Evolutionary conservation across 2,797 vertebrate genomes (phyloP).

Genomic region (Anomalospiza imberbis): DNA sequence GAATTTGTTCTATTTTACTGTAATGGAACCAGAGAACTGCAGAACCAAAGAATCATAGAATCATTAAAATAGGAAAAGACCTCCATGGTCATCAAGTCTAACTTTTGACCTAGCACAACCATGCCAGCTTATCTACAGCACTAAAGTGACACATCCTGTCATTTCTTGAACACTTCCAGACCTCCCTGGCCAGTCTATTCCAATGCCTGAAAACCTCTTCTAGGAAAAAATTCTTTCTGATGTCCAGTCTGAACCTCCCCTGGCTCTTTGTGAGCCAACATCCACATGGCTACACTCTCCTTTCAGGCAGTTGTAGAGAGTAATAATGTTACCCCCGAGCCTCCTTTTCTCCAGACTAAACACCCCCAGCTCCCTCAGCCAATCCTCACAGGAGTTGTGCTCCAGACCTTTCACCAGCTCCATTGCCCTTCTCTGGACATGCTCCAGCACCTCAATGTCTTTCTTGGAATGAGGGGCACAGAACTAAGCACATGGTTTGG

Average conservation of each 20-base stretch:
- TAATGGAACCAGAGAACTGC: not conserved
- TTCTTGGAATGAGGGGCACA: not conserved
- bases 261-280: not conserved
- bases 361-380: not conserved
- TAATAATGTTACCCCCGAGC: fast-evolving
- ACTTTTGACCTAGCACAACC: not conserved
- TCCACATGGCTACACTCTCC: not conserved
- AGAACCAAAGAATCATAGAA: not conserved
- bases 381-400: not conserved
- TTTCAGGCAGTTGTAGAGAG: not conserved
- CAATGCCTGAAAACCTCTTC: not conserved
- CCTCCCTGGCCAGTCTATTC: not conserved
- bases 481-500: not conserved
- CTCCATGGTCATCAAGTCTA: not conserved
- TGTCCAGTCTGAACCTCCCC: not conserved
- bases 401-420: not conserved
- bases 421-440: fast-evolving
- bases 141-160: no score
- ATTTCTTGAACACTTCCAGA: not conserved
- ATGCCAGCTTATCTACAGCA: not conserved
- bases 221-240: not conserved
- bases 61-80: not conserved
- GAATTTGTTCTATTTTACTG: not conserved
- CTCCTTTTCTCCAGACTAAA: not conserved
- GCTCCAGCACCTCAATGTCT: not conserved